These are phyloP conservation scores for Drosophila picticornis DNA, from an alignment of 2,888 invertebrate genomes.

Conservation along the genomic window DNA sequence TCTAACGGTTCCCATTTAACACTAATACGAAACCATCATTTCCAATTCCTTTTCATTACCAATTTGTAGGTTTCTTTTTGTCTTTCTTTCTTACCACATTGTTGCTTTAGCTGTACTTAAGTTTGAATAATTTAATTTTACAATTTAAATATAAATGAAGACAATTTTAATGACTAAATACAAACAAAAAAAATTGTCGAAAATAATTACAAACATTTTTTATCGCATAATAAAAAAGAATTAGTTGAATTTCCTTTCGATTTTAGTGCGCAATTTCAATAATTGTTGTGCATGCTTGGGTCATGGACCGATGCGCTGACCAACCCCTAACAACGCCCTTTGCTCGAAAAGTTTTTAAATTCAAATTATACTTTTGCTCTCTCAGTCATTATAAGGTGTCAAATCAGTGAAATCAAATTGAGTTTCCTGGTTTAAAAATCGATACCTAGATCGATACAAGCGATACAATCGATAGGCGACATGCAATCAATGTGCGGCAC, in stretches of 20 bases:
- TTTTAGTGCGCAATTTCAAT: neutral
- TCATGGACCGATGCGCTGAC: neutral
- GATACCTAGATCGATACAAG: conserved; percentile 6
- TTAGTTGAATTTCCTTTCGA: neutral
- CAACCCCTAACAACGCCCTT: neutral
- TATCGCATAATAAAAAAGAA: conserved; percentile 11
- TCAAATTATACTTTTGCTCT: neutral
- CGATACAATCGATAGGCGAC: conserved; percentile 35
- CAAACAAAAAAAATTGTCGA: neutral
- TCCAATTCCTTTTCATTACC: conserved; percentile 13
- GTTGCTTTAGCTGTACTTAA: conserved; percentile 68
- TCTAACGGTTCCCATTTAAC: conserved; percentile 33
- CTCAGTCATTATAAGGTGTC: neutral
- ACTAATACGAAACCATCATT: conserved; percentile 12
- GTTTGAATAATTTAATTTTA: conserved; percentile 61
- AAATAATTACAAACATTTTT: conserved; percentile 10
- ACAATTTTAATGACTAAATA: conserved; percentile 50
- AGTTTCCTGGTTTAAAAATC: neutral
- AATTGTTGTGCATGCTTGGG: neutral
- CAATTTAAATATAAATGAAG: conserved; percentile 54
- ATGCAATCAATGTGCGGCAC: conserved; percentile 9
- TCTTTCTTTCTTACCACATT: conserved; percentile 14
- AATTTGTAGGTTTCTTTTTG: neutral
- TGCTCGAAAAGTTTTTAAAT: neutral
- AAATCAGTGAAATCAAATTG: conserved; percentile 4